Evolutionary conservation across 1,140 invertebrate species (phyloP), one percentile per base, ranked within the genome.

Genomic region (Drosophila bifasciata): DNA sequence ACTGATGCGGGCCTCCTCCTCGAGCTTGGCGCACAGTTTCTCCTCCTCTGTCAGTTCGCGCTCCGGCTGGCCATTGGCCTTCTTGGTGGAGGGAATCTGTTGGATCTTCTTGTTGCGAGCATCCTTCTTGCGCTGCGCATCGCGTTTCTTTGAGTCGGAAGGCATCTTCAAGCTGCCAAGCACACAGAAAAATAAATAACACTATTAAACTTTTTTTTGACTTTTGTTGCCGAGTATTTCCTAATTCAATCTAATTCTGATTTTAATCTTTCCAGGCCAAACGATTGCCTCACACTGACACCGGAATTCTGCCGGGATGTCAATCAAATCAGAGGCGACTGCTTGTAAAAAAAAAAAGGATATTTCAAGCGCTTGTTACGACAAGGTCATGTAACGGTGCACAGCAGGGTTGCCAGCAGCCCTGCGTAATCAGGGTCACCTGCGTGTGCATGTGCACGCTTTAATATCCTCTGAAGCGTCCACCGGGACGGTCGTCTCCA

Each of bases 101-200:
- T 92, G 92, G 81, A 95, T 93, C 78, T 95, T 96, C 74, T 95
- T 95, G 70, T 94, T 94, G 79, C 96, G 94, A 23, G 97, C 96
- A 81, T 98, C 97, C 92, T 99, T 99, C 92, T 99, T 99, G 92
- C 98, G 98, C 85, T 97, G 96, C 91, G 98, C 97, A 91, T 98
- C 95, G 85, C 97, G 97, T 94, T 99, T 99, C 92, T 99, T 99
- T 2, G 98, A 61, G 60, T 78, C 79, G 44, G 83, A 88, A 43
- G 83, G 72, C 83, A 88, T 88, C n/a, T 77, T 77, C 25, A 17
- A 46, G 45, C 43, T 63, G 46, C n/a, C 40, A 68, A 17, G 13
- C 13, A 11, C 3, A 32, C 11, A 5, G 2, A 43, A 51, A 8
- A 4, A 3, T 49, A 23, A 25, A 17, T 32, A 32, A 44, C 39